Base-by-base conservation (phyloP, 2,888 invertebrate species). In the Eupithecia pulchellata region DNA sequence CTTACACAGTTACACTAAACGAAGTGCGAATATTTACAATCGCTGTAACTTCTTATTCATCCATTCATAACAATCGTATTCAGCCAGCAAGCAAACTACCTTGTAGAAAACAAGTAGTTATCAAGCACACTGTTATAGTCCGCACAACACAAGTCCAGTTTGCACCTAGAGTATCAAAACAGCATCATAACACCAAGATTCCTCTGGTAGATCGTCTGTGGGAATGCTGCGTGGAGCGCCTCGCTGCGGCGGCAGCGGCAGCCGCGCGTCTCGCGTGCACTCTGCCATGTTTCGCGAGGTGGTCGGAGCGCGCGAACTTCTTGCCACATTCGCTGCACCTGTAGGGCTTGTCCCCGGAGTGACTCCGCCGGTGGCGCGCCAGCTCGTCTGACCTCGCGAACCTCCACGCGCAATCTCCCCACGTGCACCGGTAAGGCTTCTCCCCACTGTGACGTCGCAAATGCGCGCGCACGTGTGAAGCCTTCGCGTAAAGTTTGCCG, bases 371-470 rank as follows among this genome's bases (percentile, higher is more conserved):
- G 88, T 99, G 99, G 27, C 99, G 95, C 2, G 98, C 98, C 77
- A 99, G 91, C 90, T 99, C 99, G 87, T 99, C 99, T 0, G 99
- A 99, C 70, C 99, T 95, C 25, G 98, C 98, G 93, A 99, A 99
- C 79, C 97, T 95, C 99, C 99, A 99, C 39, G 96, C 96, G 88
- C 99, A 99, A 58, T 97, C 97, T 4, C 96, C 94, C 97, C 97
- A 97, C 68, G 95, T 96, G 86, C 97, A 97, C 11, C 94, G 92
- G 83, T 97, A 97, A 0, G 97, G 97, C 83, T 97, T 97, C 85
- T 97, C 97, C 0, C 98, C 98, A 25, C 96, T 96, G 88, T 98
- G 98, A 34, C 98, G 95, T 17, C 98, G 95, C 77, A 98, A 88
- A 84, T 98, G 98, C 9, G 98, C 98, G 81, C 98, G 97, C 55